phyloP scores from a whole-genome alignment of 2,888 invertebrate species.

The Bruchidius siliquastri region DNA sequence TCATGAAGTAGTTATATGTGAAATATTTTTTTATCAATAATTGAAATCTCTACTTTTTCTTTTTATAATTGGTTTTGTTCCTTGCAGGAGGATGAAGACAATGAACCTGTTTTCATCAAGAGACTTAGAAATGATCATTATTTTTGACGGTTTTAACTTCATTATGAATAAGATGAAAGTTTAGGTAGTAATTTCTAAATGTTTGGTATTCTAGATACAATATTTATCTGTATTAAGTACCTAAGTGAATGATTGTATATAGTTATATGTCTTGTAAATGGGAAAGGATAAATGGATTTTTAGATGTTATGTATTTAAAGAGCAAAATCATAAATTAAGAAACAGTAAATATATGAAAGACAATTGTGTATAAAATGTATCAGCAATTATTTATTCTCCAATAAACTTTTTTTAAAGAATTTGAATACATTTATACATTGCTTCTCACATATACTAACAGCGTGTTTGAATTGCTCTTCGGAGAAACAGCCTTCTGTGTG shows the following conservation, averaged over 20 bases:
- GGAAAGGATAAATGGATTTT: not conserved
- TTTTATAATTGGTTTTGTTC: constrained; percentile 1
- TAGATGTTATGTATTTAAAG: not conserved
- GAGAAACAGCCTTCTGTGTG: constrained; percentile 68
- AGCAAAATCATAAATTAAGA: not conserved
- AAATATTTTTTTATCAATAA: too few species aligned
- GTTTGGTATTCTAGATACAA: not conserved
- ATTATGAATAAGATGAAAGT: not conserved
- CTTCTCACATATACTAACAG: constrained; percentile 59
- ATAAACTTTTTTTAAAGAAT: constrained; percentile 59
- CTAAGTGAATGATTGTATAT: not conserved
- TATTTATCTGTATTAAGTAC: not conserved
- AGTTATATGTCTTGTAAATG: not conserved
- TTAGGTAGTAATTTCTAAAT: not conserved
- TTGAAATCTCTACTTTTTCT: not conserved
- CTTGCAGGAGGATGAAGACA: constrained; percentile 42
- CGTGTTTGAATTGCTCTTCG: constrained; percentile 62
- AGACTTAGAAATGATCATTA: constrained; percentile 42
- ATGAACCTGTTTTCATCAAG: constrained; percentile 47
- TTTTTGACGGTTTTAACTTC: constrained; percentile 19
- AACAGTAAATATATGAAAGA: not conserved
- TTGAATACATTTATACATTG: constrained; percentile 66
- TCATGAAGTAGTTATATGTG: too few species aligned
- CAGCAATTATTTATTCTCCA: not conserved
- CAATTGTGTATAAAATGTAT: not conserved